Conservation (phyloP, 2,113 vertebrate species). For the Heteronetta atricapilla region DNA sequence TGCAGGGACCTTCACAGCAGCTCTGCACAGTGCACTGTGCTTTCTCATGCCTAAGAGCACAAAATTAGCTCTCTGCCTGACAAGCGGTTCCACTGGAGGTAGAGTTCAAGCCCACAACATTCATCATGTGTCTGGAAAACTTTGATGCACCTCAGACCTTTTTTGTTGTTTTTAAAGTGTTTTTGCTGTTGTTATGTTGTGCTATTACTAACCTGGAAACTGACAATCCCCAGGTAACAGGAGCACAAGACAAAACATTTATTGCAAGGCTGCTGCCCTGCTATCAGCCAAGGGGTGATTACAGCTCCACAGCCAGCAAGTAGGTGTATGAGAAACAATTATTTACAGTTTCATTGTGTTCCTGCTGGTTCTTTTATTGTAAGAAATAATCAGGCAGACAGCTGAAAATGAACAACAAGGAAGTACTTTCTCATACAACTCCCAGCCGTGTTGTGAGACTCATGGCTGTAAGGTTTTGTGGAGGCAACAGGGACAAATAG, state of each 20-base stretch:
- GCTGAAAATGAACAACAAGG: background rate
- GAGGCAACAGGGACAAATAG: background rate
- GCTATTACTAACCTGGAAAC: background rate
- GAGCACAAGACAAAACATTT: background rate
- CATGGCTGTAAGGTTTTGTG: background rate
- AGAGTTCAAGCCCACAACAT: background rate
- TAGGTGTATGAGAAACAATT: background rate
- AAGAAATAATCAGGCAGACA: background rate
- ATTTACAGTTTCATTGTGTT: background rate
- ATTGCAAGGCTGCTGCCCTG: background rate
- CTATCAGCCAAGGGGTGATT: background rate
- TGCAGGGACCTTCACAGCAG: background rate
- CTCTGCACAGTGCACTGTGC: accelerated
- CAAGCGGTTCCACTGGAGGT: background rate
- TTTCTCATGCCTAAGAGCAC: background rate
- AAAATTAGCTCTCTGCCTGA: background rate
- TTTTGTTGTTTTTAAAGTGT: background rate
- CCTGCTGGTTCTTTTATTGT: background rate
- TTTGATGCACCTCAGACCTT: background rate
- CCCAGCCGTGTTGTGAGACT: background rate
- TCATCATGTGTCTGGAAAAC: background rate
- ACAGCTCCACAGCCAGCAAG: background rate
- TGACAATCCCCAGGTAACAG: background rate
- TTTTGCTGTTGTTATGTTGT: background rate
- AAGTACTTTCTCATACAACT: background rate